phyloP scores from a whole-genome alignment of 1,140 invertebrate genomes.

The Calephelis nemesis region DNA sequence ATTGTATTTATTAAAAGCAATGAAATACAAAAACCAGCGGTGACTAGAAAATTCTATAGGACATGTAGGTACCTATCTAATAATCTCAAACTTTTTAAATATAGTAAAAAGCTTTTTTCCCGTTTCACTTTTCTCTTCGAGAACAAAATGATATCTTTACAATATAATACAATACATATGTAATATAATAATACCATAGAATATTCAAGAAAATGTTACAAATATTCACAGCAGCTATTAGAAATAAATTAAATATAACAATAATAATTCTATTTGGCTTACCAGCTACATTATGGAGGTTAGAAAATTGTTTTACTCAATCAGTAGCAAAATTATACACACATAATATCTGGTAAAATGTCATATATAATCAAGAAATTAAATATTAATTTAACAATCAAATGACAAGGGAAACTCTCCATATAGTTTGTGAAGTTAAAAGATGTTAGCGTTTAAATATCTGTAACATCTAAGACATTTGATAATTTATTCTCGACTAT shows the following conservation, averaged over 20 bases:
- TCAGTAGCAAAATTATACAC: too few species aligned
- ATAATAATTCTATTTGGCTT: background rate
- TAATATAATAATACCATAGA: background rate
- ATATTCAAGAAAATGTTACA: background rate
- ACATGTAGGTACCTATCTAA: constrained; percentile 37
- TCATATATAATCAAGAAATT: too few species aligned
- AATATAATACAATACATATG: background rate
- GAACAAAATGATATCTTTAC: constrained; percentile 1
- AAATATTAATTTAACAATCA: too few species aligned
- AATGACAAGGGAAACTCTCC: too few species aligned
- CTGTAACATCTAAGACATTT: too few species aligned
- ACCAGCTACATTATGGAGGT: background rate
- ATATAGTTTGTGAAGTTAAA: too few species aligned
- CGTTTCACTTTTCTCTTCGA: constrained; percentile 3
- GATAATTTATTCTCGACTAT: too few species aligned
- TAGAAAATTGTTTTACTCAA: too few species aligned
- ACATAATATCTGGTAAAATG: background rate
- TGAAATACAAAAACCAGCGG: constrained; percentile 41
- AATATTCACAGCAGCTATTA: background rate
- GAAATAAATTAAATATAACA: background rate
- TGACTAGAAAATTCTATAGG: constrained; percentile 64
- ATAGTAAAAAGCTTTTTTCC: background rate
- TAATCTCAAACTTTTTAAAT: constrained; percentile 28
- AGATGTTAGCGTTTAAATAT: too few species aligned
- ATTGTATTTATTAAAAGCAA: constrained; percentile 40